Evolutionary conservation across 1,140 invertebrate species (phyloP), one percentile per base, ranked within the genome.

Genomic region (Macrosteles quadrilineatus): DNA sequence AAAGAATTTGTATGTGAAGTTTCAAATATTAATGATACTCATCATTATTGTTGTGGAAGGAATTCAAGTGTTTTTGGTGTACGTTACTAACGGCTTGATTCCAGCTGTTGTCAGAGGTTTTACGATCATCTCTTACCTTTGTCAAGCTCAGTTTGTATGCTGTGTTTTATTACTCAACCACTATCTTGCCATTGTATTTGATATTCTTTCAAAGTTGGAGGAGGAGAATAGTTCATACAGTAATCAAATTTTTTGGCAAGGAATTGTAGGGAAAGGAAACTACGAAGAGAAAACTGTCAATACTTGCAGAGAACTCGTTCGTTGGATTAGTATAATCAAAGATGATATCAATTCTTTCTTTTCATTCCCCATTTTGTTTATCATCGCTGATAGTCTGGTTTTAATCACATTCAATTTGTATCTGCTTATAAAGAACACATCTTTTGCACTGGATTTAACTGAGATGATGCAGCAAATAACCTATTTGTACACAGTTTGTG

Each of bases 401-500:
- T 25, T 59, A 12, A 59, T 23, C 6, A 59, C 55, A 21, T 59
- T 59, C 25, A 59, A 59, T n/a, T 23, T 59, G 25, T 59, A 59
- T 23, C 25, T 59, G 55, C 25, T 59, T 2, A 59, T 59, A 11
- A 59, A 59, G 25, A 59, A 29, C 9, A 23, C 4, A 3, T 14
- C 25, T 4, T 59, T 29, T 27, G 6, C 6, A 6, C 23, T 29
- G 3, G 23, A 2, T 30, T 59, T 4, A 9, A 9, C 6, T 2
- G 55, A 59, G 25, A 19, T 25, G 9, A 4, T 59, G 25, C 55
- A 29, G 27, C 55, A 59, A n/a, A 59, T 59, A 2, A 2, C 4
- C 27, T 59, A 59, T 29, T 29, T 59, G 25, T 59, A 59, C 27
- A 59, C 55, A 59, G 55, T 59, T 59, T 59, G 6, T 11, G 12